Base-by-base conservation (phyloP, 1,140 invertebrate species). In the Orius insidiosus region DNA sequence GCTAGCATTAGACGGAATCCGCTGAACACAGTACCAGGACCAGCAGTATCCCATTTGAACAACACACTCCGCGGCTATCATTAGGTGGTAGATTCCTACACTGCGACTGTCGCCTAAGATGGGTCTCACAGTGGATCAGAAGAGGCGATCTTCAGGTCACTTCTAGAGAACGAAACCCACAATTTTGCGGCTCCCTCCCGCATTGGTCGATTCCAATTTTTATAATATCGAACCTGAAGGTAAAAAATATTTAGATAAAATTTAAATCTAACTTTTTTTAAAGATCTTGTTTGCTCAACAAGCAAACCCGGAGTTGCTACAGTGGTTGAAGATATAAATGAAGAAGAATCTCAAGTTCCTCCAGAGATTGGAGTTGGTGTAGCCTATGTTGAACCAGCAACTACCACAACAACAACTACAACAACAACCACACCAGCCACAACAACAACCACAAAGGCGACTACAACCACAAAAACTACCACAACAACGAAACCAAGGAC, bases 71-170 rank as follows among this genome's bases (percentile, higher is more conserved):
- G 86, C 42, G 88, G 1, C 63, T 93, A 1, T 89, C 85, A 58
- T 60, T 93, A 3, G 88, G 86, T 7, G 86, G 88, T 3, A 67
- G 84, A 52, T 88, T 86, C 60, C 65, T 94, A 3, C 76, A 81
- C 45, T 94, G 88, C 59, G 87, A 94, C 57, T 94, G 89, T 60
- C 74, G 76, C 51, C 62, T 93, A 18, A 69, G 76, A 2, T 94
- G 88, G 88, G 80, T 94, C 40, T 74, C 84, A 36, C 76, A 90
- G 55, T 93, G 88, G 88, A 87, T 92, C 51, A 71, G 75, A 16
- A 77, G 78, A 33, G 76, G 76, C 6, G 86, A 92, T 59, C 66
- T 93, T n/a, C 86, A 92, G 69, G 83, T 89, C 3, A 90, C 87
- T 2, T 87, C 84, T 51, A 69, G 88, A 33, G 88, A 94, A 65